phyloP scores from a whole-genome alignment of 2,888 invertebrate species.

The Parnassius mnemosyne region DNA sequence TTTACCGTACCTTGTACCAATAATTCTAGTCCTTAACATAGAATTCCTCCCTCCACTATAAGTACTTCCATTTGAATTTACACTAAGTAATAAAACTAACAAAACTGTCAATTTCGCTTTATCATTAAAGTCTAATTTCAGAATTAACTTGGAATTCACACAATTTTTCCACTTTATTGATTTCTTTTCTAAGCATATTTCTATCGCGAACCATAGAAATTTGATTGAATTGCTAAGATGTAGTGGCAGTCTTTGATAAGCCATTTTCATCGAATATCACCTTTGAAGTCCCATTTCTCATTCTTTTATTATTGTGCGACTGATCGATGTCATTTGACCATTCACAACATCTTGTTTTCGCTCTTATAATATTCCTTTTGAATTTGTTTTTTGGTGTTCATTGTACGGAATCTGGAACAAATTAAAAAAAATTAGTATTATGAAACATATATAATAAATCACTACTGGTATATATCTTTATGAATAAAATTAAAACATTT shows the following conservation, averaged over 20 bases:
- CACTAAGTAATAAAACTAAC: slow-evolving; percentile 56
- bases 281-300: slow-evolving; percentile 70
- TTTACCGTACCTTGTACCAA: slow-evolving; percentile 91
- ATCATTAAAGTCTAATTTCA: slow-evolving; percentile 34
- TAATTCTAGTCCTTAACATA: slow-evolving; percentile 88
- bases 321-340: slow-evolving; percentile 38
- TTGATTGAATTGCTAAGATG: slow-evolving; percentile 76
- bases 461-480: no score
- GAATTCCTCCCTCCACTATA: slow-evolving; percentile 80
- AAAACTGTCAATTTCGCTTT: slow-evolving; percentile 32
- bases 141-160: slow-evolving; percentile 33
- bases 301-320: slow-evolving; percentile 33
- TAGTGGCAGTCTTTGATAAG: slow-evolving; percentile 68
- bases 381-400: slow-evolving; percentile 5
- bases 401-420: slow-evolving; percentile 18
- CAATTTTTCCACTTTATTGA: slow-evolving; percentile 35
- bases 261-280: slow-evolving; percentile 76
- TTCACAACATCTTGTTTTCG: slow-evolving; percentile 30
- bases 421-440: background rate
- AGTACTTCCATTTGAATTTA: slow-evolving; percentile 62
- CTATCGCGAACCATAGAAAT: slow-evolving; percentile 54
- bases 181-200: slow-evolving; percentile 26
- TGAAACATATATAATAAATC: no score
- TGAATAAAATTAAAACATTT: no score
- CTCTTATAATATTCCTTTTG: background rate